Evolutionary conservation across 2,113 vertebrate genomes (phyloP), one percentile per base, ranked within the genome.

Genomic region (Bombycilla garrulus): DNA sequence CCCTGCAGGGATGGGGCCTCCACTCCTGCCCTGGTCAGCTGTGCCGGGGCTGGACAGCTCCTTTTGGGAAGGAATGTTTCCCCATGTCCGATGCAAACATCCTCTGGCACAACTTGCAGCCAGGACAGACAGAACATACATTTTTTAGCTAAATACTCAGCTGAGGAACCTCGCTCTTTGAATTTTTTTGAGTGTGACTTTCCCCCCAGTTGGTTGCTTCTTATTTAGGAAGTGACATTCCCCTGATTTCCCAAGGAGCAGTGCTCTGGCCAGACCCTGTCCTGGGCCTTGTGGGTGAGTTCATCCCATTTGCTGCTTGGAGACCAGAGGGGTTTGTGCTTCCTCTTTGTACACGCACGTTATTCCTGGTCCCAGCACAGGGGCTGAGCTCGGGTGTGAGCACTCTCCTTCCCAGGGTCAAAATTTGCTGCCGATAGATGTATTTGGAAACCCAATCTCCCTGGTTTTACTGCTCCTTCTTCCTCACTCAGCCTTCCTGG

Each of bases 281-380:
- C 15, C 51, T 6, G 40, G 18, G 5, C 9, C 36, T 18, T 1
- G 3, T 54, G 11, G n/a, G 14, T 31, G 24, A 33, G 10, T 5
- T 25, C 29, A 26, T 35, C 70, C 19, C 29, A 2, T 4, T 3
- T 22, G 4, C 45, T 66, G 42, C 31, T 29, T 18, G 45, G 24
- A 26, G 51, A 7, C 15, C 53, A 31, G 24, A 38, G 53, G 2
- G 29, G 2, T 12, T 3, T 28, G 61, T 47, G 36, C 6, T n/a
- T 48, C 28, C 53, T 36, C 8, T 25, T 33, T 24, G 53, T 6
- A 3, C 4, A 0, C 2, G 21, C 4, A 6, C n/a, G 0, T 45
- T 22, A 5, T 20, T 62, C 25, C 51, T 66, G 76, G 12, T 22
- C 36, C 64, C 40, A 4, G 33, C 45, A 1, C 6, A 23, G 28